phyloP scores from a whole-genome alignment of 2,797 vertebrate species.

The Oryzias sinensis region DNA sequence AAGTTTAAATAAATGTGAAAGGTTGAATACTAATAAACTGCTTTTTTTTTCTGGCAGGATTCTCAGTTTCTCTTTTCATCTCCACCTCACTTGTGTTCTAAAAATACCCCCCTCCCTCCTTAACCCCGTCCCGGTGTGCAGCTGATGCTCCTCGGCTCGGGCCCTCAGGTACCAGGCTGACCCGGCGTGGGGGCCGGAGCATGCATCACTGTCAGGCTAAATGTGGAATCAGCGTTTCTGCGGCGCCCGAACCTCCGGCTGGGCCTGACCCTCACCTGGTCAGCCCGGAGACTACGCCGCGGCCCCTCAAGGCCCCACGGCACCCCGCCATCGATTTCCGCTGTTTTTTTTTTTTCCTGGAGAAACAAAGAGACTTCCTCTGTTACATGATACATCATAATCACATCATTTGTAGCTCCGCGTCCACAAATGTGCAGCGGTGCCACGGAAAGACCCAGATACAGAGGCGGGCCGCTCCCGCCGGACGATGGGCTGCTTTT shows the following conservation, averaged over 20 bases:
- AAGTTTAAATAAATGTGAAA: no score
- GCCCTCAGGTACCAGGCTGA: constrained; percentile 64
- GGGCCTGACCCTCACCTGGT: constrained; percentile 56
- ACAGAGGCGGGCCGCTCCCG: constrained; percentile 14
- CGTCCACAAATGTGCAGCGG: constrained; percentile 69
- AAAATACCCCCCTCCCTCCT: constrained; percentile 55
- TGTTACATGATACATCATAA: constrained; percentile 87
- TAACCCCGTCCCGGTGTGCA: constrained; percentile 56
- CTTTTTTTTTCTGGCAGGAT: no score
- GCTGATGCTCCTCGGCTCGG: constrained; percentile 63
- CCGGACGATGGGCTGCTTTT: constrained; percentile 6
- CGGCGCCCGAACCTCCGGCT: constrained; percentile 39
- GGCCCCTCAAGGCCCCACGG: constrained; percentile 47
- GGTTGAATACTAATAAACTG: no score
- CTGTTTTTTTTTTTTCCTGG: constrained; percentile 26
- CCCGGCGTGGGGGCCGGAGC: constrained; percentile 46
- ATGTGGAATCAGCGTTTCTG: constrained; percentile 79
- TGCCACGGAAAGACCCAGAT: constrained; percentile 40
- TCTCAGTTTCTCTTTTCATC: constrained; percentile 28
- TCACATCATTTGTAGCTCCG: constrained; percentile 85
- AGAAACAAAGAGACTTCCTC: constrained; percentile 83
- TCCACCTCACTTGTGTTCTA: constrained; percentile 54
- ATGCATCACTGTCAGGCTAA: constrained; percentile 83
- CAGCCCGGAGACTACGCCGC: constrained; percentile 34
- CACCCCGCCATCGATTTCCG: constrained; percentile 81